A percentile compares a stretch with the other conserved stretches of the same genome.
Evolutionary conservation across 92 coral and sea anemone species (phyloP).

Genomic region (Epizoanthus ramosus): DNA sequence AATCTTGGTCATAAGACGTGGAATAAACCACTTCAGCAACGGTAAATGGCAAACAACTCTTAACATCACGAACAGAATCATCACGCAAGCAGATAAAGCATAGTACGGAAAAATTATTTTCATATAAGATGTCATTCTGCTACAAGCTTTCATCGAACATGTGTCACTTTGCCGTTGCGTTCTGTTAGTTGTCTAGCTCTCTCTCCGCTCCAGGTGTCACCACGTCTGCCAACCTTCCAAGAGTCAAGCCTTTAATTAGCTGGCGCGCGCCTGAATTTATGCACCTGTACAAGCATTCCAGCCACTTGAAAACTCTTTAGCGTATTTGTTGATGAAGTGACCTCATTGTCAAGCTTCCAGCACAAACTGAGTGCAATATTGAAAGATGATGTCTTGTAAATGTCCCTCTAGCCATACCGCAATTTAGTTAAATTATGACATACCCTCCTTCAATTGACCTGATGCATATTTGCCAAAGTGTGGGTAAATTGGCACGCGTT

Average conservation of each 20-base stretch:
- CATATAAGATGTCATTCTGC: background rate
- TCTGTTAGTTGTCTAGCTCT: background rate
- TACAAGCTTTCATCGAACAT: background rate
- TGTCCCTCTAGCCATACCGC: background rate
- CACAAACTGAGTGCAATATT: no score
- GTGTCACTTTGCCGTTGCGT: background rate
- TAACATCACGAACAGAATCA: slow-evolving; percentile 5
- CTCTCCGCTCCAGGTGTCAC: background rate
- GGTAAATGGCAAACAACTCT: slow-evolving; percentile 16
- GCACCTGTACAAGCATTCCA: slow-evolving; percentile 3
- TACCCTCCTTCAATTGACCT: background rate
- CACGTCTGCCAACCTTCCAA: background rate
- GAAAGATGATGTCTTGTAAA: no score
- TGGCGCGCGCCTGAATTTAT: background rate
- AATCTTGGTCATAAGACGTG: background rate
- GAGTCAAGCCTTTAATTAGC: slow-evolving; percentile 3
- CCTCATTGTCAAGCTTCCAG: slow-evolving; percentile 14
- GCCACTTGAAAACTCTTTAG: slow-evolving; percentile 12
- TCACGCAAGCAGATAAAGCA: background rate
- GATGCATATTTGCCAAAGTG: background rate
- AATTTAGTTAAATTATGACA: background rate
- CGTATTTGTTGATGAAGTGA: slow-evolving; percentile 6
- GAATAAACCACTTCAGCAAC: slow-evolving; percentile 5
- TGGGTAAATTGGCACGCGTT: no score
- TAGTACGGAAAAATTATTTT: background rate